A percentile compares a stretch with the other conserved stretches of the same genome.
phyloP scores from a whole-genome alignment of 1,140 invertebrate genomes.

The Anoplophora glabripennis region DNA sequence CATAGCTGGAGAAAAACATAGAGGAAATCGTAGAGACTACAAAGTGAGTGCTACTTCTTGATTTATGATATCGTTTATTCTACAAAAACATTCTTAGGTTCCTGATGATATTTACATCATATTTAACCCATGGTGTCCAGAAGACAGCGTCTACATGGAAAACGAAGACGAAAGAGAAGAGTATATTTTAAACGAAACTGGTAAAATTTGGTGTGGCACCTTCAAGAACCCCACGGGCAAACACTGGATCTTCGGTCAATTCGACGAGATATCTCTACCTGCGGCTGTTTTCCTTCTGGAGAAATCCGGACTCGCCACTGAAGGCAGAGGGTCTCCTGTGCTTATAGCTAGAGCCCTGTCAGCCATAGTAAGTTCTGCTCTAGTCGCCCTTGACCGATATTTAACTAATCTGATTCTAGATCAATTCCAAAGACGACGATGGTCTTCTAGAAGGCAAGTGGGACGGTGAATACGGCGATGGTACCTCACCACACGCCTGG shows the following conservation, averaged over 20 bases:
- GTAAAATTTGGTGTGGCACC: constrained; percentile 75
- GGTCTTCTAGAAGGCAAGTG: constrained; percentile 70
- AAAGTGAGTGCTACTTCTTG: constrained; percentile 39
- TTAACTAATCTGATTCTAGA: constrained; percentile 47
- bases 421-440: constrained; percentile 62
- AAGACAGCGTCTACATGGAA: constrained; percentile 67
- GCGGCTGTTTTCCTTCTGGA: constrained; percentile 63
- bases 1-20: constrained; percentile 49
- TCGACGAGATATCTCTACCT: constrained; percentile 65
- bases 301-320: constrained; percentile 57
- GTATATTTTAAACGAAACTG: constrained; percentile 71
- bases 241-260: constrained; percentile 75
- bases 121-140: constrained; percentile 79
- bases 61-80: neutral
- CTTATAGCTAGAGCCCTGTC: constrained; percentile 68
- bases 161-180: constrained; percentile 62
- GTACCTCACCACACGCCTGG: constrained; percentile 64
- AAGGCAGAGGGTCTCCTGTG: constrained; percentile 66
- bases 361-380: constrained; percentile 58
- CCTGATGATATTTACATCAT: constrained; percentile 66
- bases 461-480: constrained; percentile 70
- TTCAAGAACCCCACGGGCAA: constrained; percentile 62
- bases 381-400: no score
- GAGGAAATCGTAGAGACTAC: constrained; percentile 54
- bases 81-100: constrained; percentile 10